A percentile compares a stretch with the other conserved stretches of the same genome.
phyloP scores from a whole-genome alignment of 2,888 invertebrate species.

The Globia sparganii region DNA sequence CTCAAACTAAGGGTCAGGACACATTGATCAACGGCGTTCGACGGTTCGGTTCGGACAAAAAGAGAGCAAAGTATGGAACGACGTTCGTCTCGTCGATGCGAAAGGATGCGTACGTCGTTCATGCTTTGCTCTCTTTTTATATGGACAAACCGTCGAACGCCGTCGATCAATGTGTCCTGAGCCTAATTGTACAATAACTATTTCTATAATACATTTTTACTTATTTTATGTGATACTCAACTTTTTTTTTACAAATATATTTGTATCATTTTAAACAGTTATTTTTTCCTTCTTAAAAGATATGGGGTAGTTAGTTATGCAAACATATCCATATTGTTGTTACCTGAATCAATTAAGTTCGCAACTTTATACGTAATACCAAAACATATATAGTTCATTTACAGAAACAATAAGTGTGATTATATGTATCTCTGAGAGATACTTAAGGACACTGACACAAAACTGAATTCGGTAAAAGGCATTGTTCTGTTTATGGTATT shows the following conservation, averaged over 20 bases:
- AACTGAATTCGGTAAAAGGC: conserved; percentile 68
- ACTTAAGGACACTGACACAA: conserved; percentile 30
- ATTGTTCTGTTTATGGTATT: conserved; percentile 79
- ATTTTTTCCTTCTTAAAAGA: background rate
- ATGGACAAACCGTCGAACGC: too few relatives aligned
- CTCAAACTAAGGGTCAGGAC: too few relatives aligned
- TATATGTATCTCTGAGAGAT: background rate
- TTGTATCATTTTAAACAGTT: background rate
- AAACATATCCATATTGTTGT: background rate
- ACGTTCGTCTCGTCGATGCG: too few relatives aligned
- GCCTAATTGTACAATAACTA: background rate
- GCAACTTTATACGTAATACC: background rate
- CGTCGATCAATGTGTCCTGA: too few relatives aligned
- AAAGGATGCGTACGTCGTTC: too few relatives aligned
- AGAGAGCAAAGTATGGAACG: too few relatives aligned
- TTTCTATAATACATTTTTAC: background rate
- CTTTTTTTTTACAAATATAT: conserved; percentile 23
- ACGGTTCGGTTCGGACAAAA: too few relatives aligned
- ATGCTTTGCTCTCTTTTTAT: too few relatives aligned
- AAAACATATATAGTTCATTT: background rate
- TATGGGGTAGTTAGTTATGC: background rate
- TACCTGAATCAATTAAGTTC: background rate
- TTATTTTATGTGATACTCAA: conserved; percentile 29
- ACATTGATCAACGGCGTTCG: too few relatives aligned
- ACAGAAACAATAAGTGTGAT: background rate